Conservation (phyloP, 1,140 invertebrate genomes). For the Maniola jurtina region DNA sequence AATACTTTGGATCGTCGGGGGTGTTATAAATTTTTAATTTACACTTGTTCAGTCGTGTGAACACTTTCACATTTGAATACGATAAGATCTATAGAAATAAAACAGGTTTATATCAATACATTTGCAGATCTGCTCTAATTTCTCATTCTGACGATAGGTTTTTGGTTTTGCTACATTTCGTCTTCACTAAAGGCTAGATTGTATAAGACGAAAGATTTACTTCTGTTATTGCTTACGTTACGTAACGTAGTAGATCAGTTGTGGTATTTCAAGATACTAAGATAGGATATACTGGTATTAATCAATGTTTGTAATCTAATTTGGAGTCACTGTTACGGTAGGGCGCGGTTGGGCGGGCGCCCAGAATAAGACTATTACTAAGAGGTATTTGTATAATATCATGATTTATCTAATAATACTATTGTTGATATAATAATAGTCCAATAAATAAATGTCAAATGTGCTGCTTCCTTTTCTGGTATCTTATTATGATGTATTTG, state of each 20-base stretch:
- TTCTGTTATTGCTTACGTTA: background rate
- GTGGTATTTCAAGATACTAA: slow-evolving; percentile 10
- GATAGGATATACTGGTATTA: slow-evolving; percentile 20
- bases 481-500: background rate
- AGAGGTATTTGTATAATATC: background rate
- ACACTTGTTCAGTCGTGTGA: too few species aligned
- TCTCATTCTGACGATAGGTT: too few species aligned
- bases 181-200: too few species aligned
- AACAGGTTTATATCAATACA: too few species aligned
- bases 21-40: too few species aligned
- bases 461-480: slow-evolving; percentile 4
- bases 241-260: slow-evolving; percentile 18
- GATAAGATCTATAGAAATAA: too few species aligned
- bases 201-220: too few species aligned
- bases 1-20: too few species aligned
- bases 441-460: background rate
- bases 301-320: slow-evolving; percentile 28
- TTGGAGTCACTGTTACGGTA: slow-evolving; percentile 23
- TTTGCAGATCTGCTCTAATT: too few species aligned
- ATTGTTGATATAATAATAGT: background rate
- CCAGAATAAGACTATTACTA: slow-evolving; percentile 8
- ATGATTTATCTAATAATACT: background rate
- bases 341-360: slow-evolving; percentile 28
- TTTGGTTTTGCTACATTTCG: too few species aligned
- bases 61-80: too few species aligned